phyloP scores from a whole-genome alignment of 2,113 vertebrate species.

The Vidua chalybeata region DNA sequence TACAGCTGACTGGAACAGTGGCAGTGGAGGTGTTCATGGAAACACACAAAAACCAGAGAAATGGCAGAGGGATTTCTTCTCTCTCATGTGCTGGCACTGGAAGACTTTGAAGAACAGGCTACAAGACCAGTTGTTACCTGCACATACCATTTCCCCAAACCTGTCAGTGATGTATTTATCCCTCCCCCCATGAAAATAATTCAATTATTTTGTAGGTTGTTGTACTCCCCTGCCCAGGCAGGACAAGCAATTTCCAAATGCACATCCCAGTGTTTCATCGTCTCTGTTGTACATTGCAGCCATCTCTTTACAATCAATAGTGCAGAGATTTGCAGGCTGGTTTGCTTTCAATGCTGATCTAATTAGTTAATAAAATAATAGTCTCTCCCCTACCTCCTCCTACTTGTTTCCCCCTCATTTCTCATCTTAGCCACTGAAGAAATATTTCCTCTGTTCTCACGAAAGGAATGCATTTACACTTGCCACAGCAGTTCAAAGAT shows the following conservation, averaged over 20 bases:
- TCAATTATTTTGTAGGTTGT: neutral
- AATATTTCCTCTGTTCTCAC: neutral
- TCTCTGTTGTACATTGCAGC: neutral
- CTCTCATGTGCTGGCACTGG: neutral
- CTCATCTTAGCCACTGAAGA: neutral
- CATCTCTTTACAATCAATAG: neutral
- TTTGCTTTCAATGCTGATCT: neutral
- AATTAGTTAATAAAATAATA: conserved; percentile 17
- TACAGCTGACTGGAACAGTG: rapidly evolving
- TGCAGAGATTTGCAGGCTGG: neutral
- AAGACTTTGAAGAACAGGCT: neutral
- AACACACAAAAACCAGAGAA: neutral
- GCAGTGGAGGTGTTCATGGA: rapidly evolving
- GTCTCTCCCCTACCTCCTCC: neutral
- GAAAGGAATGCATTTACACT: neutral
- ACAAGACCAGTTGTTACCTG: neutral
- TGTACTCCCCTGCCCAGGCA: neutral
- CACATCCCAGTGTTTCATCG: neutral
- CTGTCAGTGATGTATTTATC: too few species aligned
- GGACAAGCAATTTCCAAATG: neutral
- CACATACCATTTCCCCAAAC: neutral
- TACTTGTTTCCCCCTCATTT: neutral
- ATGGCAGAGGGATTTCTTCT: neutral
- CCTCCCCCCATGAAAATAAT: neutral
- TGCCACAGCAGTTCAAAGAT: neutral